Percentiles rank a stretch among this genome's conserved stretches.
Evolutionary conservation across 2,113 vertebrate species (phyloP).

Genomic region (Zosterops lateralis): DNA sequence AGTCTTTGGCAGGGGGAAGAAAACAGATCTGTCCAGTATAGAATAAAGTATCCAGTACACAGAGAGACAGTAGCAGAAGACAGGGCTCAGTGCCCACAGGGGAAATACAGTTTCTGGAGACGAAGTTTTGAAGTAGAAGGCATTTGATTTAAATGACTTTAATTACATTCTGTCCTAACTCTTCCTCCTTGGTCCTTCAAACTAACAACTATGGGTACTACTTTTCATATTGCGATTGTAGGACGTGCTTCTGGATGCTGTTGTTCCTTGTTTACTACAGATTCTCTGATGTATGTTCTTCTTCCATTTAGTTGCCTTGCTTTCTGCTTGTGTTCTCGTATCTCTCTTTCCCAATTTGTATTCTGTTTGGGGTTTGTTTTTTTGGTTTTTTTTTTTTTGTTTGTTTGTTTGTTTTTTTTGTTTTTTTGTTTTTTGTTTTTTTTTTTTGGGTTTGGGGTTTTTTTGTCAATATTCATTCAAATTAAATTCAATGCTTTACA

Average conservation of each 20-base stretch:
- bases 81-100: background rate
- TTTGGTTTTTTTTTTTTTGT: too few relatives aligned
- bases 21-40: background rate
- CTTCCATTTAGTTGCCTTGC: background rate
- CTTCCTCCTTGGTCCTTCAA: background rate
- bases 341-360: background rate
- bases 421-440: too few relatives aligned
- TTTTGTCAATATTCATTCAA: background rate
- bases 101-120: background rate
- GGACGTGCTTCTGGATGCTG: background rate
- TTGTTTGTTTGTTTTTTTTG: too few relatives aligned
- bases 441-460: background rate
- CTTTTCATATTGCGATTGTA: background rate
- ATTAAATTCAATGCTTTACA: background rate
- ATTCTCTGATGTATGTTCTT: background rate
- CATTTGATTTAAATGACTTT: background rate
- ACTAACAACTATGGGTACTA: background rate
- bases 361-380: background rate
- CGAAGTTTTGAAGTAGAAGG: background rate
- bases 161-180: background rate
- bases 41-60: background rate
- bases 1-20: background rate
- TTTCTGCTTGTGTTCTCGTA: background rate
- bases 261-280: background rate
- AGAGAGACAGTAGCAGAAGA: background rate